These are phyloP conservation scores for Philopedon plagiatum DNA, from an alignment of 2,888 invertebrate species.

Conservation along the genomic window DNA sequence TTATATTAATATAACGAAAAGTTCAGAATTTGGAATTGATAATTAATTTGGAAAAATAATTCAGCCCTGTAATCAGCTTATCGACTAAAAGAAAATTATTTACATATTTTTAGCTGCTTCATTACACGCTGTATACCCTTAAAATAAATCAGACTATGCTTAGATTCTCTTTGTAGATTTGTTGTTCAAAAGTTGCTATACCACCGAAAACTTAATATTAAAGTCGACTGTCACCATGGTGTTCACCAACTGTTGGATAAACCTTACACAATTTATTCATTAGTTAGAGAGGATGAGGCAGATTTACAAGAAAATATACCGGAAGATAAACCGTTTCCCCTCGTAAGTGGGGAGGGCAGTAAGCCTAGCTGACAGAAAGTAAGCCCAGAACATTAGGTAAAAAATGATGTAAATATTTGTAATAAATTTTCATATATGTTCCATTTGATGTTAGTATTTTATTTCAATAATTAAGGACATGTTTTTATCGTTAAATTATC, in stretches of 20 bases:
- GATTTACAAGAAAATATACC: conserved; percentile 10
- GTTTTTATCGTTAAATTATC: no score
- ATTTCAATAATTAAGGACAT: neutral
- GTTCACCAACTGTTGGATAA: conserved; percentile 70
- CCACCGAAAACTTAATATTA: conserved; percentile 74
- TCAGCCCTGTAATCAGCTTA: no score
- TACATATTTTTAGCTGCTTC: no score
- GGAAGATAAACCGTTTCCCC: conserved; percentile 6
- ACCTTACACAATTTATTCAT: conserved; percentile 67
- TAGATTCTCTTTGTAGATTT: conserved; percentile 65
- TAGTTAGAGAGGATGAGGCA: conserved; percentile 52
- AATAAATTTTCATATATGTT: neutral
- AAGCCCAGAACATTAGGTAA: neutral
- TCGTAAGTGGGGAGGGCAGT: neutral
- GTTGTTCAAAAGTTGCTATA: conserved; percentile 79
- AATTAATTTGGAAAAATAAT: no score
- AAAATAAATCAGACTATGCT: neutral
- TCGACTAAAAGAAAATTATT: no score
- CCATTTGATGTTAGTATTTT: neutral
- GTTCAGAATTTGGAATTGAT: no score
- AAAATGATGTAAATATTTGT: conserved; percentile 1
- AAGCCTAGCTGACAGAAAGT: conserved; percentile 13
- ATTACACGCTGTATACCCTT: neutral
- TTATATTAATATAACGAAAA: neutral
- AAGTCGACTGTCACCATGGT: conserved; percentile 73